These are phyloP conservation scores for Monomorium pharaonis DNA, from an alignment of 1,140 invertebrate species.

Conservation along the genomic window DNA sequence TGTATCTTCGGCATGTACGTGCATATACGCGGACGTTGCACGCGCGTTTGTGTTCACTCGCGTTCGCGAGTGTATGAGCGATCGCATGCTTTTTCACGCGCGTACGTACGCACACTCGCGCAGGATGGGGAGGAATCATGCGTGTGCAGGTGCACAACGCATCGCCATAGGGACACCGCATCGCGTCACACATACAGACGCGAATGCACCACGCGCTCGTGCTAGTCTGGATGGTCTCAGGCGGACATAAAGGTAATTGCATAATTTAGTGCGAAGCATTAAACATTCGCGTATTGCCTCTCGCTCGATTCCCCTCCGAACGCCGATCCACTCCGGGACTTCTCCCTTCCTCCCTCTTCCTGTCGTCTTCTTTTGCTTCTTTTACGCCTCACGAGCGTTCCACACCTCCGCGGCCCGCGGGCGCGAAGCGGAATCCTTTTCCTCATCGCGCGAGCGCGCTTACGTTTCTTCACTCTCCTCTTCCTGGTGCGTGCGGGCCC, in stretches of 20 bases:
- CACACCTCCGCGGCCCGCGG: constrained; percentile 30
- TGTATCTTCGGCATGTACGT: constrained; percentile 14
- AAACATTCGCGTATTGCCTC: constrained; percentile 72
- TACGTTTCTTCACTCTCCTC: constrained; percentile 49
- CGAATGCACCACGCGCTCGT: neutral
- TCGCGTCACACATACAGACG: neutral
- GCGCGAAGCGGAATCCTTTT: constrained; percentile 31
- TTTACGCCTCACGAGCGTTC: constrained; percentile 54
- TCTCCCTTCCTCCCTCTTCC: neutral
- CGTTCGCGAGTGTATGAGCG: constrained; percentile 11
- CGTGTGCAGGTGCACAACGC: constrained; percentile 18
- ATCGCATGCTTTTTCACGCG: constrained; percentile 11
- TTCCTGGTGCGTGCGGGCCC: constrained; percentile 12
- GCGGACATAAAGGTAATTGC: constrained; percentile 77
- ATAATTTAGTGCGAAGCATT: constrained; percentile 78
- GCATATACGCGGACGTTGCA: neutral
- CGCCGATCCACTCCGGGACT: neutral
- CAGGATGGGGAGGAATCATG: neutral
- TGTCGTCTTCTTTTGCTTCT: constrained; percentile 7
- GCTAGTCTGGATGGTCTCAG: constrained; percentile 62
- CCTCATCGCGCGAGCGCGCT: constrained; percentile 24
- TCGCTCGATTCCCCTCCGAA: constrained; percentile 48
- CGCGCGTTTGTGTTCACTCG: neutral
- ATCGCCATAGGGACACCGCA: neutral
- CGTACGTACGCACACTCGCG: neutral